A percentile compares a stretch with the other conserved stretches of the same genome.
phyloP scores from a whole-genome alignment of 64 coral and sea anemone genomes.

The Pocillopora verrucosa region DNA sequence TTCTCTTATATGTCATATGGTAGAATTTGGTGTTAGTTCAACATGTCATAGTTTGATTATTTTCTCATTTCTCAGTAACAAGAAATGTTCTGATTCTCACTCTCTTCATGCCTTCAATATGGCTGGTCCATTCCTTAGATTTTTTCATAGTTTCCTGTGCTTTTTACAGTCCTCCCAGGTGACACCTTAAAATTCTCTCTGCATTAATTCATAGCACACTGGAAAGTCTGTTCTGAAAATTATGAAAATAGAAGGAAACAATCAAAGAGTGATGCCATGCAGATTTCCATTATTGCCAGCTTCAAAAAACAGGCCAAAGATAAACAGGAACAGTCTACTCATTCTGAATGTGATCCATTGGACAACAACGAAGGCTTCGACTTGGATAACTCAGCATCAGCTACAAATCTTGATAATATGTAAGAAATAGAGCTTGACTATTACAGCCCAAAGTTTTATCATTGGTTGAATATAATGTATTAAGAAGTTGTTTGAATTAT shows the following conservation, averaged over 20 bases:
- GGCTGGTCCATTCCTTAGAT: constrained; percentile 10
- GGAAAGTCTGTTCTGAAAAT: constrained; percentile 61
- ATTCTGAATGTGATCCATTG: constrained; percentile 47
- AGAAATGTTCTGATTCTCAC: constrained; percentile 43
- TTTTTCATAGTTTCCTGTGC: constrained; percentile 40
- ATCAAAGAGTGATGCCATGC: constrained; percentile 23
- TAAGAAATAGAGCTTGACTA: constrained; percentile 60
- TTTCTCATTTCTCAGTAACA: constrained; percentile 51
- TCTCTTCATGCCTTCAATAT: constrained; percentile 58
- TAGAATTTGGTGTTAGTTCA: constrained; percentile 14
- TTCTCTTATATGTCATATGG: neutral
- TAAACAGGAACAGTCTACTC: constrained; percentile 8
- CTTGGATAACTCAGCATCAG: constrained; percentile 69
- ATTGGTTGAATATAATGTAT: constrained; percentile 51
- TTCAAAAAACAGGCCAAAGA: constrained; percentile 9
- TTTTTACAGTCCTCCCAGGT: constrained; percentile 38
- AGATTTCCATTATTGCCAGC: constrained; percentile 31
- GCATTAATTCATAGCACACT: constrained; percentile 66
- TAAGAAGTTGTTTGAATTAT: constrained; percentile 40
- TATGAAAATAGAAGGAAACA: constrained; percentile 46
- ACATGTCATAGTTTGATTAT: constrained; percentile 44
- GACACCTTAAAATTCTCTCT: constrained; percentile 43
- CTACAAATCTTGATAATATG: constrained; percentile 60
- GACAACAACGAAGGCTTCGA: constrained; percentile 51
- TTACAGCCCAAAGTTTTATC: constrained; percentile 46